Conservation (phyloP, 2,888 invertebrate species). For the Drosophila leonis region DNA sequence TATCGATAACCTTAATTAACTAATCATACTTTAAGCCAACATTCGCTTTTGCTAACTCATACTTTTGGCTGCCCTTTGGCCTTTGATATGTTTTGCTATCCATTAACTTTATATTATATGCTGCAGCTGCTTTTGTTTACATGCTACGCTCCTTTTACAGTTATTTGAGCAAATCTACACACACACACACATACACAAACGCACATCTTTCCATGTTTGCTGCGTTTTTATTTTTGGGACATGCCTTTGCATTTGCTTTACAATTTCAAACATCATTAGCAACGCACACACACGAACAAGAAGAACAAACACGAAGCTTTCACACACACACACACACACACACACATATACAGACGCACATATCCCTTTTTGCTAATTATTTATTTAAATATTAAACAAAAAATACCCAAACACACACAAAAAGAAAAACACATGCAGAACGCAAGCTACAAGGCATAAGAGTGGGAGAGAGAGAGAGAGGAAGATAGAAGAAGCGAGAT, state of each 20-base stretch:
- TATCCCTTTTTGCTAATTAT: constrained; percentile 84
- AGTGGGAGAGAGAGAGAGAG: background rate
- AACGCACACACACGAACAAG: constrained; percentile 58
- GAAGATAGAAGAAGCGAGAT: constrained; percentile 23
- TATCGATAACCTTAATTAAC: background rate
- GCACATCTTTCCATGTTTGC: constrained; percentile 27
- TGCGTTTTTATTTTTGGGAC: constrained; percentile 60
- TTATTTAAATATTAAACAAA: constrained; percentile 85
- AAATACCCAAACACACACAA: constrained; percentile 69
- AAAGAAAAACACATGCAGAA: constrained; percentile 26
- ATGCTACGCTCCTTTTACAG: constrained; percentile 26
- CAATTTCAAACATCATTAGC: constrained; percentile 84
- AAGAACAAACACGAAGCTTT: constrained; percentile 46
- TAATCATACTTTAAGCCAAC: background rate
- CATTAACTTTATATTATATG: constrained; percentile 20
- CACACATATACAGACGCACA: constrained; percentile 50
- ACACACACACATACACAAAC: background rate
- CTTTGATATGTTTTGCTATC: constrained; percentile 7
- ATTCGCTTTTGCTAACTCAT: background rate
- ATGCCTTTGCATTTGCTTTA: constrained; percentile 78
- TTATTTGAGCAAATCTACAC: constrained; percentile 31
- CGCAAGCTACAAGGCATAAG: constrained; percentile 6
- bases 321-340: constrained; percentile 56
- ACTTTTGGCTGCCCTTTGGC: constrained; percentile 8
- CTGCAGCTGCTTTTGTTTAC: constrained; percentile 22